Base-by-base conservation (phyloP, 2,113 vertebrate species). In the Callionymus lyra region DNA sequence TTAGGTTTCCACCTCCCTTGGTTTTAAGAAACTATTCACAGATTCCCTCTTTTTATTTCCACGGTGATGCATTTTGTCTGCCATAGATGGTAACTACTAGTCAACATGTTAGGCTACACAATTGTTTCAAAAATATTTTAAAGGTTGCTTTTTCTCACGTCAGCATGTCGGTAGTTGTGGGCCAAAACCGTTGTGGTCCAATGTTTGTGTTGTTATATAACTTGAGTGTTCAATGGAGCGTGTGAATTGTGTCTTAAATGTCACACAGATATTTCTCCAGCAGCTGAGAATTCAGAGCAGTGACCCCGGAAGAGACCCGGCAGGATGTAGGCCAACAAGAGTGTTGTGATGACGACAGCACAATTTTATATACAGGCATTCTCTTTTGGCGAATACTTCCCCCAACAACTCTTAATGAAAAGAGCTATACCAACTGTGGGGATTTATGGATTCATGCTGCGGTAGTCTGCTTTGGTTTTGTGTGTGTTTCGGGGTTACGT, bases 271-370 rank as follows among this genome's bases (percentile, higher is more conserved):
- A 67, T 65, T 16, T 59, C 65, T 65, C 52, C 52, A 1, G 52
- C 70, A 80, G 76, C 71, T 74, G 74, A 74, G 65, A 78, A 76
- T 49, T 53, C 40, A 41, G n/a, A 59, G 50, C 31, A 58, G 19
- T 39, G 70, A 64, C 57, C 56, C 37, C 19, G 39, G 39, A 51
- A 57, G 21, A 62, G 34, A 34, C 21, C 53, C 10, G 21, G 2
- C 10, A 14, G 13, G 1, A 42, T 11, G 13, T 3, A 31, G 19
- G 21, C 21, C 13, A 21, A 14, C 15, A 10, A 3, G 14, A 42
- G 10, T 41, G 8, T 14, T 37, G 35, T 14, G 12, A 37, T 14
- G 35, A 37, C 35, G 21, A 27, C 4, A 27, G 21, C 21, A 13
- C 4, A 35, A 12, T 35, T 35, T 6, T 35, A 35, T 50, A 31